A percentile compares a stretch with the other conserved stretches of the same genome.
phyloP scores from a whole-genome alignment of 2,888 invertebrate genomes.

The Cephus sareptanus region DNA sequence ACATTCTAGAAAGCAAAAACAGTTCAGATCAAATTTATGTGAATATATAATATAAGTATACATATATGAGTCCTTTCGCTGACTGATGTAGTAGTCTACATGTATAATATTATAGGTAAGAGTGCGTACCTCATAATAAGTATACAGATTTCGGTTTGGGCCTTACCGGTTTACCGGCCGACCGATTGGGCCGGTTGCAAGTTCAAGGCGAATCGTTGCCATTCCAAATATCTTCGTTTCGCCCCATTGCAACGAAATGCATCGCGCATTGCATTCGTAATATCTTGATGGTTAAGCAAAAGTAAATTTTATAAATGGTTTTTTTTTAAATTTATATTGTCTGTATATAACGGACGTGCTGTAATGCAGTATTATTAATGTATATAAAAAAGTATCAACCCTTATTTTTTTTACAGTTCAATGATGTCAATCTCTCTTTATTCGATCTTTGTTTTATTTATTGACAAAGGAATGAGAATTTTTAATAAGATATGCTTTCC shows the following conservation, averaged over 20 bases:
- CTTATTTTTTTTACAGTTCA: conserved; percentile 32
- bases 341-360: too few relatives aligned
- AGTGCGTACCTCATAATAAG: neutral
- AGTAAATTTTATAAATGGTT: neutral
- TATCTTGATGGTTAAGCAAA: neutral
- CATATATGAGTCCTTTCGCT: neutral
- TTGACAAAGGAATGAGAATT: neutral
- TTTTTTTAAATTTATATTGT: neutral
- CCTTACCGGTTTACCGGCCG: neutral
- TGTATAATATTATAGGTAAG: neutral
- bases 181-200: conserved; percentile 31
- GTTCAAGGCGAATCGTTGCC: conserved; percentile 62
- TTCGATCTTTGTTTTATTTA: neutral
- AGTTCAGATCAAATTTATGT: too few relatives aligned
- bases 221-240: conserved; percentile 45
- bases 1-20: too few relatives aligned
- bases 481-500: neutral
- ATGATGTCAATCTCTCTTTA: neutral
- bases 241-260: neutral
- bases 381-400: too few relatives aligned
- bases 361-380: too few relatives aligned
- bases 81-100: neutral
- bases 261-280: neutral
- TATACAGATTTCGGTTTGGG: neutral
- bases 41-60: neutral